Evolutionary conservation across 2,113 vertebrate genomes (phyloP), one percentile per base, ranked within the genome.

Genomic region (Aphyosemion australe): DNA sequence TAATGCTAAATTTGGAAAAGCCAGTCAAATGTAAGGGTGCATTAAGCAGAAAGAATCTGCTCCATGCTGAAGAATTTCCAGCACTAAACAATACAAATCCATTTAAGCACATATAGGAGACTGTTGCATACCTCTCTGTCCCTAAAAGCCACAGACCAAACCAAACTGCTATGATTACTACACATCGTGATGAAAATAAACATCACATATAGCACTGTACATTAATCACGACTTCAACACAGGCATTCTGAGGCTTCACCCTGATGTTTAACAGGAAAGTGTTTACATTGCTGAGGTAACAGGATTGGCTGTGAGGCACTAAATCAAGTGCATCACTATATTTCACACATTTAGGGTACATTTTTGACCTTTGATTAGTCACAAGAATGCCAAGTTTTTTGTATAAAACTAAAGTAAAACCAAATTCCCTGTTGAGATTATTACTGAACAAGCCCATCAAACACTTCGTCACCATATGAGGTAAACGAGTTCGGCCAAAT

Each of bases 241-340:
- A 58, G 46, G 52, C 45, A 59, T 56, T 74, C 21, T 63, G 18
- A 50, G 65, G 42, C 34, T 52, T 69, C 78, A 32, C 20, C 20
- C 48, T 68, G 60, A 80, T 67, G 71, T 42, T 74, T 64, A 64
- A 78, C 62, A 64, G 52, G 43, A 46, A 8, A 57, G 63, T 81
- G 75, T 84, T 83, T 83, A 70, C 67, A 79, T 75, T 82, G 64
- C 77, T 82, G 80, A 84, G 76, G 79, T 85, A 61, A 50, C 19
- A 32, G 71, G 57, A 72, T 85, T 84, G 80, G 80, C 80, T 81
- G 65, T 70, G 58, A 83, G 69, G 47, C 52, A 71, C n/a, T n/a
- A n/a, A n/a, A n/a, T n/a, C n/a, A n/a, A n/a, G n/a, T n/a, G n/a
- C n/a, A n/a, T n/a, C n/a, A n/a, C n/a, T n/a, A n/a, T n/a, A n/a